phyloP scores from a whole-genome alignment of 2,113 vertebrate species.

The Echinops telfairi region DNA sequence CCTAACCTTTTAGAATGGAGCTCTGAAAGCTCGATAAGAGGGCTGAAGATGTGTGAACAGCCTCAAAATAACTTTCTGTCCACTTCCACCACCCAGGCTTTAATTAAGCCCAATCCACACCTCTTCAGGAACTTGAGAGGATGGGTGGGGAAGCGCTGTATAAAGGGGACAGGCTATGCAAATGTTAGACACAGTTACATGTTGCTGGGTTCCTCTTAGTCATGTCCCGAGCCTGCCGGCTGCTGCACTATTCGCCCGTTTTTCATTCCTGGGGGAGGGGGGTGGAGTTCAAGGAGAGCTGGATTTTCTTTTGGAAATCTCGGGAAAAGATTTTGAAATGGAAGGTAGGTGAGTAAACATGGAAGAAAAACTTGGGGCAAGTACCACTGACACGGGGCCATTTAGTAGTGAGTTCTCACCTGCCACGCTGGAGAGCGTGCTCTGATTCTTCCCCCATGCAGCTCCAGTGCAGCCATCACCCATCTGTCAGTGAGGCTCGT shows the following conservation, averaged over 20 bases:
- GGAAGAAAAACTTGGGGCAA: background rate
- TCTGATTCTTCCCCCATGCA: background rate
- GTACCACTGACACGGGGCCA: background rate
- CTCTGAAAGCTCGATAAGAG: constrained; percentile 67
- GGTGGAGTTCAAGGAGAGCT: background rate
- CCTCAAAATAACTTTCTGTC: constrained; percentile 74
- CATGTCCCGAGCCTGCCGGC: background rate
- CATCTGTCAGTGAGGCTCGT: background rate
- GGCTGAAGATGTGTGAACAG: constrained; percentile 63
- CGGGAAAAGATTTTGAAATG: constrained; percentile 20
- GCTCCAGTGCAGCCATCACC: background rate
- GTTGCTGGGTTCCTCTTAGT: background rate
- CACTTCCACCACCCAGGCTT: constrained; percentile 62
- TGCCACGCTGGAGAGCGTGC: background rate
- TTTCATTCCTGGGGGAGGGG: background rate
- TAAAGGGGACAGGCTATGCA: background rate
- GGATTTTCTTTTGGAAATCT: constrained; percentile 24
- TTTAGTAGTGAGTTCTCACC: background rate
- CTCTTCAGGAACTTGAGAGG: constrained; percentile 68
- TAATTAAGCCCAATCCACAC: constrained; percentile 71
- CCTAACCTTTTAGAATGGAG: constrained; percentile 65
- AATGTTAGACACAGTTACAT: background rate
- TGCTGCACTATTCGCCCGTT: background rate
- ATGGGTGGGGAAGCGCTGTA: background rate
- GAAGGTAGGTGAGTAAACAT: background rate